Evolutionary conservation across 2,888 invertebrate genomes (phyloP).

Genomic region (Timema podura): DNA sequence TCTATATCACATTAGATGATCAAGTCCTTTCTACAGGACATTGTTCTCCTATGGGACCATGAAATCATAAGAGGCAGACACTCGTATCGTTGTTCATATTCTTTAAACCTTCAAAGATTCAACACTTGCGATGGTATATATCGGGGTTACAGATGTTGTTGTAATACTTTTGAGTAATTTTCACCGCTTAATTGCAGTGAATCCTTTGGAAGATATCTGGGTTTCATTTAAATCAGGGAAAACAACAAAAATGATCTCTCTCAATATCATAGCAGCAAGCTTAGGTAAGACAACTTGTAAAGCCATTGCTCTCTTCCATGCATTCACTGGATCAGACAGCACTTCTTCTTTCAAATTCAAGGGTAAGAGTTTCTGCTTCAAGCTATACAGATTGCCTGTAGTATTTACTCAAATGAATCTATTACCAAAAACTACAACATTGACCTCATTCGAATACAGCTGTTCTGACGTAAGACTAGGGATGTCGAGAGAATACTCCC

Average conservation of each 20-base stretch:
- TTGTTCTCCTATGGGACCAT: neutral
- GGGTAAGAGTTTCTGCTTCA: constrained; percentile 5
- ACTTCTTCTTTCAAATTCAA: neutral
- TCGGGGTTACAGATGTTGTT: neutral
- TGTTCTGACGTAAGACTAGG: neutral
- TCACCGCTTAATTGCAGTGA: neutral
- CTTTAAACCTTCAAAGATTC: neutral
- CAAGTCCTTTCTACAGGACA: neutral
- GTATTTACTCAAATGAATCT: neutral
- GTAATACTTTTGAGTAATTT: constrained; percentile 8
- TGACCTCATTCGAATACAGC: constrained; percentile 1
- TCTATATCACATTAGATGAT: neutral
- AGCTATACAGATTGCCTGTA: neutral
- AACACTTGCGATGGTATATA: constrained; percentile 5
- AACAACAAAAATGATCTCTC: neutral
- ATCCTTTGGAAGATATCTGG: constrained; percentile 2
- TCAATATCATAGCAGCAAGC: constrained; percentile 5
- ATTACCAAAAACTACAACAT: neutral
- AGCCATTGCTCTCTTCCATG: constrained; percentile 5
- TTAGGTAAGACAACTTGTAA: constrained; percentile 4
- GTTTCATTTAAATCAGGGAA: neutral
- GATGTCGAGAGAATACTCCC: neutral
- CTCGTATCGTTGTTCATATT: neutral
- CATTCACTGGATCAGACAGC: neutral
- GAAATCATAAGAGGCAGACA: neutral